Percentiles rank a stretch among this genome's conserved stretches.
phyloP scores from a whole-genome alignment of 2,888 invertebrate genomes.

The Sylvicola cinctus region DNA sequence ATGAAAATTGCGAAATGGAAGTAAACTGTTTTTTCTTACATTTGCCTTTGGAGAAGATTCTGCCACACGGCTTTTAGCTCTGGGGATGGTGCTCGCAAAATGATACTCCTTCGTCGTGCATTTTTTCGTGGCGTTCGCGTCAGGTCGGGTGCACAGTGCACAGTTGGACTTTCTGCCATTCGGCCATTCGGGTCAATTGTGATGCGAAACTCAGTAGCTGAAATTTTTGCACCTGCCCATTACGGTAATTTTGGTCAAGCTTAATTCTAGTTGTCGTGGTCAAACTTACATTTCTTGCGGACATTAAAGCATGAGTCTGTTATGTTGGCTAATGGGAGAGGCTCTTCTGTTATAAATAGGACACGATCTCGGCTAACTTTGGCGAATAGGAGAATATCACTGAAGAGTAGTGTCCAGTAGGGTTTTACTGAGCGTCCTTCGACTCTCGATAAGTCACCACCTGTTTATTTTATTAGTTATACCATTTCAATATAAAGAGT shows the following conservation, averaged over 20 bases:
- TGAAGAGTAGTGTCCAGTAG: slow-evolving; percentile 70
- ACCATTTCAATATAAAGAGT: no score
- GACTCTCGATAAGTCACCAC: slow-evolving; percentile 62
- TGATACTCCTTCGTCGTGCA: slow-evolving; percentile 44
- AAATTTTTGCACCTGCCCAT: slow-evolving; percentile 3
- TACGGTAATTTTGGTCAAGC: not conserved
- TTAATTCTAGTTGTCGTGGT: not conserved
- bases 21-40: slow-evolving; percentile 35
- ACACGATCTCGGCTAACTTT: slow-evolving; percentile 73
- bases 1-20: not conserved
- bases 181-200: slow-evolving; percentile 43
- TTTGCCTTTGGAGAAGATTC: slow-evolving; percentile 67
- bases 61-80: slow-evolving; percentile 83
- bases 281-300: slow-evolving; percentile 50
- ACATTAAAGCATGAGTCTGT: slow-evolving; percentile 71
- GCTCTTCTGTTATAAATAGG: slow-evolving; percentile 72
- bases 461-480: not conserved
- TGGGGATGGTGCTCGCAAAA: slow-evolving; percentile 58
- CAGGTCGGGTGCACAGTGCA: slow-evolving; percentile 48
- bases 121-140: slow-evolving; percentile 38
- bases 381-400: slow-evolving; percentile 66
- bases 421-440: slow-evolving; percentile 65
- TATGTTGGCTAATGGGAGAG: slow-evolving; percentile 53
- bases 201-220: slow-evolving; percentile 70
- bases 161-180: slow-evolving; percentile 48